A percentile compares a stretch with the other conserved stretches of the same genome.
Evolutionary conservation across 37 sponge, comb jelly and placozoan genomes (phyloP).

Genomic region (Mnemiopsis leidyi): DNA sequence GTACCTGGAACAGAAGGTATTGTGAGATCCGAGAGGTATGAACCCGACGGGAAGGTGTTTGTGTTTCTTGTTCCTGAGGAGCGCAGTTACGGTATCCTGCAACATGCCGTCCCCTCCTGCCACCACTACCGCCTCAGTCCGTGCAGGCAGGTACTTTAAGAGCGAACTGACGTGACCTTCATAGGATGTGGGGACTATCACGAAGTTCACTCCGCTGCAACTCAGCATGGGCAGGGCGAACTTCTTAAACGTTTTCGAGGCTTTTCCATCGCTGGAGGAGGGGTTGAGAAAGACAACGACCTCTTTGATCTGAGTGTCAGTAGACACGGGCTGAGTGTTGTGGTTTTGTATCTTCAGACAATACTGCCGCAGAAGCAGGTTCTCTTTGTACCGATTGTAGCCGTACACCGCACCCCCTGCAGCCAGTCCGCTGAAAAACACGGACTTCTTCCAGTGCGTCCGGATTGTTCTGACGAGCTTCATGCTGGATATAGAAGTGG

Average conservation of each 20-base stretch:
- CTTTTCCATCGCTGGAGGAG: background rate
- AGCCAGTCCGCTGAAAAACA: background rate
- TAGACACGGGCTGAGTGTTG: background rate
- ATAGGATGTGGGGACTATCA: constrained; percentile 57
- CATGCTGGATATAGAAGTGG: background rate
- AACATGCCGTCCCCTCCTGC: constrained; percentile 57
- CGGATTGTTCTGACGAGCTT: constrained; percentile 7
- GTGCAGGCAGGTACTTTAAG: constrained; percentile 28
- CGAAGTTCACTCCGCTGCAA: constrained; percentile 33
- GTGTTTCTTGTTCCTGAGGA: background rate
- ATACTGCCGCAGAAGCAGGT: constrained; percentile 14
- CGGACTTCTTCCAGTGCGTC: constrained; percentile 57
- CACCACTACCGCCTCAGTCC: constrained; percentile 18
- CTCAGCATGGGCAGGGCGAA: constrained; percentile 59
- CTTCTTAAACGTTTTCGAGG: constrained; percentile 33
- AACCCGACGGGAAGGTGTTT: constrained; percentile 11
- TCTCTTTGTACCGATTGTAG: constrained; percentile 49
- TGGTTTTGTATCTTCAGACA: constrained; percentile 6
- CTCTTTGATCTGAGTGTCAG: background rate
- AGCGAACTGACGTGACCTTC: constrained; percentile 42
- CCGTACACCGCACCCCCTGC: constrained; percentile 11
- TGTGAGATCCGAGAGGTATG: constrained; percentile 22
- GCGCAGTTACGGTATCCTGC: constrained; percentile 46
- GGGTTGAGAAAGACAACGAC: background rate
- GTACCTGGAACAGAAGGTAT: background rate